Evolutionary conservation across 2,888 invertebrate species (phyloP).

Genomic region (Oeneis ivallda): DNA sequence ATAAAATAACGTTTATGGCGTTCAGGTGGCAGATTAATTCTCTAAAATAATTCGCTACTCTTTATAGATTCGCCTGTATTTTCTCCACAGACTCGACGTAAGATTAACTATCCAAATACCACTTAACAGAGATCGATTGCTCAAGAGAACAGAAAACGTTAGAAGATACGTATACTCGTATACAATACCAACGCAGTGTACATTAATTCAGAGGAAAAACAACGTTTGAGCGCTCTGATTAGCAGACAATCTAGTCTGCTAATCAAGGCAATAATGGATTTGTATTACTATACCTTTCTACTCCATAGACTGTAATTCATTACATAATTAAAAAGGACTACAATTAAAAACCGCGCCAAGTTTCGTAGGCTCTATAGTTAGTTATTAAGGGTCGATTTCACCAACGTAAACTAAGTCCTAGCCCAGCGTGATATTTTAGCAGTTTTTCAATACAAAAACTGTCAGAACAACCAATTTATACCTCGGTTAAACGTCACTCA

Average conservation of each 20-base stretch:
- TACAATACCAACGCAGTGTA: too few species aligned
- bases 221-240: background rate
- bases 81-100: background rate
- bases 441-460: too few species aligned
- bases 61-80: background rate
- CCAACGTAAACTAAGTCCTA: too few species aligned
- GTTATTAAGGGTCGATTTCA: too few species aligned
- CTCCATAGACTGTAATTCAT: background rate
- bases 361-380: too few species aligned
- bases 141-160: background rate
- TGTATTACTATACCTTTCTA: background rate
- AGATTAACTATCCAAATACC: slow-evolving; percentile 5
- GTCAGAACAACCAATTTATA: too few species aligned
- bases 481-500: too few species aligned
- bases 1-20: too few species aligned
- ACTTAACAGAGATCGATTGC: slow-evolving; percentile 10
- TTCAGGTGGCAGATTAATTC: too few species aligned
- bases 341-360: too few species aligned
- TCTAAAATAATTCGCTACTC: background rate
- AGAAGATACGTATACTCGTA: too few species aligned
- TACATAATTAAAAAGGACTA: background rate
- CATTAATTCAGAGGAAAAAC: background rate
- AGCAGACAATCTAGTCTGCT: background rate
- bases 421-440: too few species aligned
- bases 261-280: background rate